A percentile compares a stretch with the other conserved stretches of the same genome.
phyloP scores from a whole-genome alignment of 2,113 vertebrate genomes.

The Saguinus imperator region DNA sequence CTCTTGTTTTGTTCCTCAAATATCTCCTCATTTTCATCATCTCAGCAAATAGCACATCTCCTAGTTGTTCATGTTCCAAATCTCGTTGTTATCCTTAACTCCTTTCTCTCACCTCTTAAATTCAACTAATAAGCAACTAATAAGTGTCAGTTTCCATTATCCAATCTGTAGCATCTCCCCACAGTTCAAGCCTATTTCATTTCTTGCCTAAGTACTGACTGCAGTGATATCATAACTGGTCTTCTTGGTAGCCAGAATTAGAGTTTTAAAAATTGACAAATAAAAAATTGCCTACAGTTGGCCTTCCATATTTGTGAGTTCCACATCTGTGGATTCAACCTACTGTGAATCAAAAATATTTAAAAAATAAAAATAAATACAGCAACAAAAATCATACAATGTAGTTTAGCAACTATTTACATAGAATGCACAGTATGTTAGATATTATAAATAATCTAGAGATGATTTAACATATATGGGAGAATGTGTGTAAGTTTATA shows the following conservation, averaged over 20 bases:
- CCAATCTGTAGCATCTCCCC: background rate
- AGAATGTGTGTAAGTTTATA: background rate
- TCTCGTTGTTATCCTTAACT: background rate
- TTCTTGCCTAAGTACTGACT: background rate
- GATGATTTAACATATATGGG: background rate
- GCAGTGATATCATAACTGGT: background rate
- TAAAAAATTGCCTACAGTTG: background rate
- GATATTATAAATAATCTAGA: background rate
- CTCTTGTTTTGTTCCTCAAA: background rate
- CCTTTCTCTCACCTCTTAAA: background rate
- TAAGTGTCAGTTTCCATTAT: background rate
- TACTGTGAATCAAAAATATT: background rate
- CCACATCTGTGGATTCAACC: background rate
- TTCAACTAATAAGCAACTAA: background rate
- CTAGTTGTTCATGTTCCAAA: background rate
- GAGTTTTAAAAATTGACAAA: background rate
- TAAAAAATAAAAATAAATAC: background rate
- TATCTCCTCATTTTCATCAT: background rate
- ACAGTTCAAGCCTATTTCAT: background rate
- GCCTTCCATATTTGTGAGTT: background rate
- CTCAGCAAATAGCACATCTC: background rate
- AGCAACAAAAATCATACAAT: background rate
- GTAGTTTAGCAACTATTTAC: background rate
- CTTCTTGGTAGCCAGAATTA: background rate
- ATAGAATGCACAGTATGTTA: background rate